Conservation (phyloP, 2,888 invertebrate genomes). For the Tuta absoluta region DNA sequence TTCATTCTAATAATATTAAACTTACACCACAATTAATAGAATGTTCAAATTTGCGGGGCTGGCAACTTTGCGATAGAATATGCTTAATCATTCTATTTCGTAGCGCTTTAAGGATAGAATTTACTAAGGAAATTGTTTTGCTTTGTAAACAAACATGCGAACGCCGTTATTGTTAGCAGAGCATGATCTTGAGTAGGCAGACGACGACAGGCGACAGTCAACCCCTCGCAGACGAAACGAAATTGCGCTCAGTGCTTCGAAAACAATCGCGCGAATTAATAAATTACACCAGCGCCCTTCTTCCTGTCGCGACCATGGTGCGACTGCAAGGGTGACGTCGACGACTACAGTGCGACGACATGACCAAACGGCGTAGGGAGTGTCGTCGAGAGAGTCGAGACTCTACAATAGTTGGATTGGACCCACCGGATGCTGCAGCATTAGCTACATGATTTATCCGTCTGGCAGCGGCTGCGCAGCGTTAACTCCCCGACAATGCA, state of each 20-base stretch:
- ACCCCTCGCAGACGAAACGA: constrained; percentile 27
- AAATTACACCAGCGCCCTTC: constrained; percentile 64
- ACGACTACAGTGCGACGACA: constrained; percentile 36
- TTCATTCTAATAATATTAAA: background rate
- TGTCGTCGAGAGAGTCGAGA: constrained; percentile 41
- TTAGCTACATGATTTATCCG: constrained; percentile 77
- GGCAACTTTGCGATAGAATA: constrained; percentile 5
- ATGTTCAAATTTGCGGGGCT: background rate
- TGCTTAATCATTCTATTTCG: constrained; percentile 2
- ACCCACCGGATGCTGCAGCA: constrained; percentile 74
- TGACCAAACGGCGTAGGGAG: constrained; percentile 46
- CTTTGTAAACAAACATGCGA: background rate
- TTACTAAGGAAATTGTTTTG: constrained; percentile 4
- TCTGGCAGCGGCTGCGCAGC: constrained; percentile 68
- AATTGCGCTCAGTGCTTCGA: constrained; percentile 41
- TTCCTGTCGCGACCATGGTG: constrained; percentile 53
- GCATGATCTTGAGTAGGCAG: constrained; percentile 6
- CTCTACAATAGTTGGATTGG: constrained; percentile 63
- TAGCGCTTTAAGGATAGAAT: background rate
- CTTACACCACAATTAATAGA: constrained; percentile 4
- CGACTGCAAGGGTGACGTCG: constrained; percentile 36
- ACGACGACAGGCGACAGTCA: constrained; percentile 12
- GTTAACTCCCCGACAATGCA: constrained; percentile 70
- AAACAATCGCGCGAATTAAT: constrained; percentile 67
- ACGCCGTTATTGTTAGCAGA: background rate